Base-by-base conservation (phyloP, 1,140 invertebrate genomes). In the Drosophila lowei region DNA sequence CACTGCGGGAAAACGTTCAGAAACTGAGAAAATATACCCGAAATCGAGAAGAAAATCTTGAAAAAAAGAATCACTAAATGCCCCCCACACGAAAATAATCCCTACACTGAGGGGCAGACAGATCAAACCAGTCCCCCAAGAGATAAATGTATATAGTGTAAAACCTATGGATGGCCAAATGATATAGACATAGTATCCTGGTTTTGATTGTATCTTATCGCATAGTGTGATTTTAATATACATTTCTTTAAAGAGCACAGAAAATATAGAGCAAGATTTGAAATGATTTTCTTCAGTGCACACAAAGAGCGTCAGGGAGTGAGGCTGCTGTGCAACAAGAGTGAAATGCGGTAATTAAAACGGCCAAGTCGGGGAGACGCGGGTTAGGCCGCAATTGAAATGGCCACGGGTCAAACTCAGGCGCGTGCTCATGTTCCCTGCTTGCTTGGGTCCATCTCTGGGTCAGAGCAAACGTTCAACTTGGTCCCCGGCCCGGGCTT, bases 281-380 rank as follows among this genome's bases (percentile, higher is more conserved):
- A 38, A 38, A 38, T 5, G 0, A 4, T 38, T 38, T 38, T 13
- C 8, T 13, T 13, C 34, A 38, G 34, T 38, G 34, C 11, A 38
- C 34, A 13, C 34, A 38, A 3, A 13, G 34, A 38, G 34, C 0
- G 7, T 6, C 7, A 25, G 60, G 41, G 21, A 43, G 60, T 23
- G 58, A 9, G 8, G 30, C 9, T 9, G 30, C 30, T 34, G 30
- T 38, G 70, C 66, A 64, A 64, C 75, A 65, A 38, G 53, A 71
- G 80, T 50, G 65, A 67, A 78, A 75, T 65, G 65, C 52, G 49
- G 71, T 86, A 88, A 88, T 88, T 86, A 86, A 77, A 86, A 86
- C 74, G 81, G 52, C 65, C 81, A 68, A 81, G 59, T 76, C 72
- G 0, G 3, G 49, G 65, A 72, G 66, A 61, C 72, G 65, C 79